phyloP scores from a whole-genome alignment of 1,140 invertebrate genomes.

The Caenorhabditis remanei region DNA sequence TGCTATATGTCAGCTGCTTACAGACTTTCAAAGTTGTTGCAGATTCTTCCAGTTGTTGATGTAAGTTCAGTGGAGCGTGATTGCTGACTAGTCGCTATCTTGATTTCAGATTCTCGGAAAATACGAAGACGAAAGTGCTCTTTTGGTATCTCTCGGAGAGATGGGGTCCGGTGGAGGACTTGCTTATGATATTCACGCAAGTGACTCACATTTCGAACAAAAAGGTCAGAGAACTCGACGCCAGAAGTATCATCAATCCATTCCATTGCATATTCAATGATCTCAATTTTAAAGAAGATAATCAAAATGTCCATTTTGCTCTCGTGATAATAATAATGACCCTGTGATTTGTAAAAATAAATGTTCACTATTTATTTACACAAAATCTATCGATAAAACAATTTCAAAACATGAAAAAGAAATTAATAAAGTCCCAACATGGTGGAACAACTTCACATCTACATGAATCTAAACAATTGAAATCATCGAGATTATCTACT shows the following conservation, averaged over 20 bases:
- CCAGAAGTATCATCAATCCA: not conserved
- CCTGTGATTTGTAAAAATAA: too few relatives aligned
- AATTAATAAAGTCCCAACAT: too few relatives aligned
- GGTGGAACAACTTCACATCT: too few relatives aligned
- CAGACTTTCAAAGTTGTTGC: not conserved
- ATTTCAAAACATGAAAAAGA: too few relatives aligned
- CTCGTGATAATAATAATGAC: too few relatives aligned
- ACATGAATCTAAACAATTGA: too few relatives aligned
- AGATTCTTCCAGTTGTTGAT: slow-evolving; percentile 23
- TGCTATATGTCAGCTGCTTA: not conserved
- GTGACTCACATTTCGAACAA: not conserved
- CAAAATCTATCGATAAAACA: too few relatives aligned
- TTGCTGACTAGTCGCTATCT: not conserved
- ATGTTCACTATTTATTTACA: too few relatives aligned
- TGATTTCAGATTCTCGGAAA: slow-evolving; percentile 8
- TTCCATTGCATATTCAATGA: slow-evolving; percentile 4
- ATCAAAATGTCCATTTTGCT: too few relatives aligned
- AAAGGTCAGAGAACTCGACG: not conserved
- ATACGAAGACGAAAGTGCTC: slow-evolving; percentile 37
- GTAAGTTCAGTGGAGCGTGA: not conserved
- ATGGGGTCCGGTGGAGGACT: not conserved
- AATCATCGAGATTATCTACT: too few relatives aligned
- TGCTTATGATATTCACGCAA: slow-evolving; percentile 16
- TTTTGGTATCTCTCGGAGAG: slow-evolving; percentile 3
- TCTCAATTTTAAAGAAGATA: not conserved